Conservation (phyloP, 2,113 vertebrate species). For the Microcebus jonahi region DNA sequence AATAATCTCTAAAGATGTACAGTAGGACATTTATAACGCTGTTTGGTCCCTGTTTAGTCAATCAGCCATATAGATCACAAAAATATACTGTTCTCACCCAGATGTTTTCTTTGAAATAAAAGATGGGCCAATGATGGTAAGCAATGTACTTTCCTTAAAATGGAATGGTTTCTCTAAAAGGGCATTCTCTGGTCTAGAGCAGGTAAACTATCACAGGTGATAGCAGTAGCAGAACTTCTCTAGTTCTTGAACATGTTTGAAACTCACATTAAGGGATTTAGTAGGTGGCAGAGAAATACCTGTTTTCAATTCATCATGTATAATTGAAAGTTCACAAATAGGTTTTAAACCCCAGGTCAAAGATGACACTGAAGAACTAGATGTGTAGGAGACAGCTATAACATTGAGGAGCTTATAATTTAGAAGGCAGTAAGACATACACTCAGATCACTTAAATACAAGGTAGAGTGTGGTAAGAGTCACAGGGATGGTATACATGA, state of each 20-base stretch:
- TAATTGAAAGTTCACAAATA: neutral
- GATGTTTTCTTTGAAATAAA: neutral
- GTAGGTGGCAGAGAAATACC: neutral
- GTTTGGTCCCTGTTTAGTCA: neutral
- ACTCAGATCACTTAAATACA: neutral
- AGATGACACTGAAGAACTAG: neutral
- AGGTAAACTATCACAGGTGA: neutral
- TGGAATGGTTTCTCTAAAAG: neutral
- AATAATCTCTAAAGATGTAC: neutral
- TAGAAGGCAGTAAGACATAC: neutral
- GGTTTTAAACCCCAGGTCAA: neutral
- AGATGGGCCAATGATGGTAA: neutral
- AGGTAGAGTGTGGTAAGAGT: neutral
- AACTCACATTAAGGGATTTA: neutral
- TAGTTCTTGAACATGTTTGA: neutral
- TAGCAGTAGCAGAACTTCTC: neutral
- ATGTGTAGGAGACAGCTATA: neutral
- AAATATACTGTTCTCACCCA: neutral
- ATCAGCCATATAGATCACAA: neutral
- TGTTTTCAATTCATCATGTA: neutral
- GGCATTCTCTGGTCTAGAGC: neutral
- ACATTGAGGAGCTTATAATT: neutral
- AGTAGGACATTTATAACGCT: neutral
- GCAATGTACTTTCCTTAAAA: conserved; percentile 15
- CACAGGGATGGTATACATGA: neutral